Base-by-base conservation (phyloP, 2,797 vertebrate species). In the Malurus leucopterus region DNA sequence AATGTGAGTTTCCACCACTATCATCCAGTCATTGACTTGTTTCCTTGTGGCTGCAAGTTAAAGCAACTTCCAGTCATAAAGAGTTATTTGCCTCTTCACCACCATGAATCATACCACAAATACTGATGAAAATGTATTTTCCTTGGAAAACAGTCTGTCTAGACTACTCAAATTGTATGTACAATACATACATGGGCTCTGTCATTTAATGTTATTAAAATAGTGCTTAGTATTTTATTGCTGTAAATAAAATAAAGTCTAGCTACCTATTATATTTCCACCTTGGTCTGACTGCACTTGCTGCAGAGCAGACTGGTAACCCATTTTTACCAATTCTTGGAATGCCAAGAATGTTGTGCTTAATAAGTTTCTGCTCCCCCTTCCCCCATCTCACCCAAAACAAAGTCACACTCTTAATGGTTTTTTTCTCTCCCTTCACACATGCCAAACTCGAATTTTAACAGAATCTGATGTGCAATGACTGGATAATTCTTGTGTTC, bases 51-150 rank as follows among this genome's bases (percentile, higher is more conserved):
- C 88, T 92, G 75, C 78, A 90, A 93, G 90, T 94, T 90, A 95
- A 90, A 93, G 92, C 88, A 93, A 91, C 91, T 94, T 95, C 91
- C 92, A 94, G 93, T 91, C 92, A 94, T 94, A 91, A 94, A 90
- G 89, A 92, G 86, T 87, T 90, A 94, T 94, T 95, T 95, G 93
- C 80, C 62, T 95, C 88, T 86, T 91, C 70, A 84, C 91, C 91
- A 95, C 80, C 82, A 95, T 93, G 92, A 96, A 95, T 96, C 95
- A 96, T 92, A 94, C 93, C 84, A 67, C 90, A 94, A 95, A 94
- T 86, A 95, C 76, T 92, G 91, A 94, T 93, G 89, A 92, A 95
- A 95, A 92, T 27, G 61, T 95, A 93, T 95, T 93, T 96, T 89
- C 84, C 83, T 95, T 95, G 93, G 93, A 95, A 92, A 92, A 92